A percentile compares a stretch with the other conserved stretches of the same genome.
Evolutionary conservation across 2,888 invertebrate genomes (phyloP).

Genomic region (Apotomis betuletana): DNA sequence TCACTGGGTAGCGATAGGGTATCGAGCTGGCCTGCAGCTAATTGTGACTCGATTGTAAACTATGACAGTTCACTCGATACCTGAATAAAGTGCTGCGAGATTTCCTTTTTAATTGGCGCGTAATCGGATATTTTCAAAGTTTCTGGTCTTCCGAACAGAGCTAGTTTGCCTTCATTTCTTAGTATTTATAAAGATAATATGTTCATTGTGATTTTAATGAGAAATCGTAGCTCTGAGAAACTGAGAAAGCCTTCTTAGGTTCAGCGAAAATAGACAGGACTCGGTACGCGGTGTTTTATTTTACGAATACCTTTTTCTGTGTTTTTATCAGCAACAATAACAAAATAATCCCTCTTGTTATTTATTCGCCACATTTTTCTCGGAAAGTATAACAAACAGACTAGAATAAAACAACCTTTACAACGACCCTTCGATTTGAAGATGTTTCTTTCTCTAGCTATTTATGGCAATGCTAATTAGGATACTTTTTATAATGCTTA

Average conservation of each 20-base stretch:
- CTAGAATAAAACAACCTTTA: slow-evolving; percentile 17
- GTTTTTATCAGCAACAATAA: neutral
- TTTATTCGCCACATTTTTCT: neutral
- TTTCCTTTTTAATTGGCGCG: slow-evolving; percentile 40
- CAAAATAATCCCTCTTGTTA: slow-evolving; percentile 5
- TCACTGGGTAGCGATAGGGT: slow-evolving; percentile 47
- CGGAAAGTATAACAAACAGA: neutral
- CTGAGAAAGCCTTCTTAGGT: neutral
- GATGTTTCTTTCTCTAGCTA: slow-evolving; percentile 5
- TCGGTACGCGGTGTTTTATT: neutral
- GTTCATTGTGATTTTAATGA: neutral
- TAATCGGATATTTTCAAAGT: slow-evolving; percentile 33
- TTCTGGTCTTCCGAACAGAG: slow-evolving; percentile 9
- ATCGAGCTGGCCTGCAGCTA: slow-evolving; percentile 51
- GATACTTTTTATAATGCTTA: neutral
- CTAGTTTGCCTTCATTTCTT: slow-evolving; percentile 12
- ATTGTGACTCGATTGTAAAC: slow-evolving; percentile 56
- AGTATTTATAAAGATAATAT: neutral
- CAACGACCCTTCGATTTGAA: neutral
- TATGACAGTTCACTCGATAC: slow-evolving; percentile 44
- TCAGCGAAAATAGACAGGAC: neutral
- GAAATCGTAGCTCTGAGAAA: neutral
- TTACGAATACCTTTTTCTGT: neutral
- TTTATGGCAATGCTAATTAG: slow-evolving; percentile 15
- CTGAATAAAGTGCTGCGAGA: slow-evolving; percentile 26